A percentile compares a stretch with the other conserved stretches of the same genome.
These are phyloP conservation scores for Coleophora deauratella DNA, from an alignment of 2,888 invertebrate species.

Conservation along the genomic window DNA sequence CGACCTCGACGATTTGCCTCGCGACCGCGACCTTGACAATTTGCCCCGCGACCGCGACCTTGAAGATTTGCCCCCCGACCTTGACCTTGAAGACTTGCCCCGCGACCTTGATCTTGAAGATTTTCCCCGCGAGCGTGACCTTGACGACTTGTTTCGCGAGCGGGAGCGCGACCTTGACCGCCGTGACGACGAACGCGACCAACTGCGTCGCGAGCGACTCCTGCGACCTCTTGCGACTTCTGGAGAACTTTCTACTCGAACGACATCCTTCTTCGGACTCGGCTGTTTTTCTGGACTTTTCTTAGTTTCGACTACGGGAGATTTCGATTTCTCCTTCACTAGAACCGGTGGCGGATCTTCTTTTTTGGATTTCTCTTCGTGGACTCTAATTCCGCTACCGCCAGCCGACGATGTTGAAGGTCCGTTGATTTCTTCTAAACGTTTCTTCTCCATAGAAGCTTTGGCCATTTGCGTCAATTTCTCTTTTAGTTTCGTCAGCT, in stretches of 20 bases:
- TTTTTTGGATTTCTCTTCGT: constrained; percentile 14
- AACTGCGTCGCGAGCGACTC: constrained; percentile 34
- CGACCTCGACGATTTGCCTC: constrained; percentile 36
- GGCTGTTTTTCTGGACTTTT: constrained; percentile 17
- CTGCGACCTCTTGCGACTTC: constrained; percentile 31
- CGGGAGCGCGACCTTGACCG: constrained; percentile 23
- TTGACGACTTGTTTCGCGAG: constrained; percentile 18
- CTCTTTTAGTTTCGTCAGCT: constrained; percentile 79
- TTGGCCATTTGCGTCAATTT: constrained; percentile 81
- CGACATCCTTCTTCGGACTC: constrained; percentile 17
- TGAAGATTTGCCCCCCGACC: constrained; percentile 17
- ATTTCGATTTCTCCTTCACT: constrained; percentile 1
- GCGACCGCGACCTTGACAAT: constrained; percentile 22
- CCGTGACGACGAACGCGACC: constrained; percentile 47
- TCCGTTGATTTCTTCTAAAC: constrained; percentile 31
- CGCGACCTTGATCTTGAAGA: constrained; percentile 50
- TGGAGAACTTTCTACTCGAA: constrained; percentile 33
- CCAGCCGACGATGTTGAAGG: constrained; percentile 33
- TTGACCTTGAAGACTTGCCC: constrained; percentile 22
- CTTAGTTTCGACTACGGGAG: constrained; percentile 11
- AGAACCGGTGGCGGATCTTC: constrained; percentile 13
- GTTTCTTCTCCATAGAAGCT: constrained; percentile 55
- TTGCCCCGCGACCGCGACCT: constrained; percentile 18
- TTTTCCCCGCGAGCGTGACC: constrained; percentile 29
- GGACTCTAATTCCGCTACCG: constrained; percentile 1